Percentiles rank a stretch among this genome's conserved stretches.
Conservation (phyloP, 1,140 invertebrate genomes). For the Drosophila sproati region DNA sequence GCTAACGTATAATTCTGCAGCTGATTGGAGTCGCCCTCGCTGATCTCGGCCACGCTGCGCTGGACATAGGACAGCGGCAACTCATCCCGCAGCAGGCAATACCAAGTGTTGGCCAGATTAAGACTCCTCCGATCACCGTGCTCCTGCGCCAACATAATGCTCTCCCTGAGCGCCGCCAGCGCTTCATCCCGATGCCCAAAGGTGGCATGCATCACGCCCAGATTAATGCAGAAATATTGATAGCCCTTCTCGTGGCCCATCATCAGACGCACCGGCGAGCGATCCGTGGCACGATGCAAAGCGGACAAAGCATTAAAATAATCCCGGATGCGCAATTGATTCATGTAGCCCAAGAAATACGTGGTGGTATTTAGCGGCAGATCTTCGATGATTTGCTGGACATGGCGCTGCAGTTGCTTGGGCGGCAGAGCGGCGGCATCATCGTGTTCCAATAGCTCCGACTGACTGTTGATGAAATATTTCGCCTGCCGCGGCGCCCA, state of each 20-base stretch:
- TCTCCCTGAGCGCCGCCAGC: slow-evolving; percentile 91
- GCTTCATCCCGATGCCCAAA: slow-evolving; percentile 94
- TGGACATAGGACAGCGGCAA: slow-evolving; percentile 61
- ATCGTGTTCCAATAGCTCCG: slow-evolving; percentile 91
- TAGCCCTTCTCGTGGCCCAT: slow-evolving; percentile 87
- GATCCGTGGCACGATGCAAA: slow-evolving; percentile 94
- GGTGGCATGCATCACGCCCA: slow-evolving; percentile 93
- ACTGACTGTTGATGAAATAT: slow-evolving; percentile 94
- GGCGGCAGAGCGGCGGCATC: slow-evolving; percentile 92
- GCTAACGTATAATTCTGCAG: slow-evolving; percentile 88
- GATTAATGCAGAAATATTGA: slow-evolving; percentile 94
- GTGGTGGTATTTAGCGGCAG: slow-evolving; percentile 94
- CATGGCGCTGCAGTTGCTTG: slow-evolving; percentile 90
- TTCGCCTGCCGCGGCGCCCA: slow-evolving; percentile 95
- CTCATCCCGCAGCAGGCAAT: slow-evolving; percentile 87
- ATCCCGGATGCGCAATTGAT: slow-evolving; percentile 94
- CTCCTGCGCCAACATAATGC: slow-evolving; percentile 94
- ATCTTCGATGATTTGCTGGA: slow-evolving; percentile 91
- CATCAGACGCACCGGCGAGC: slow-evolving; percentile 86
- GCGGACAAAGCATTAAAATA: slow-evolving; percentile 93
- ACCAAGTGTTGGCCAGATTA: slow-evolving; percentile 93
- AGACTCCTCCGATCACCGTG: slow-evolving; percentile 93
- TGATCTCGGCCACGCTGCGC: slow-evolving; percentile 55
- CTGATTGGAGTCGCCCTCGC: slow-evolving; percentile 85
- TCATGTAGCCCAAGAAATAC: slow-evolving; percentile 96